phyloP scores from a whole-genome alignment of 2,797 vertebrate species.

The Remorina albescens region DNA sequence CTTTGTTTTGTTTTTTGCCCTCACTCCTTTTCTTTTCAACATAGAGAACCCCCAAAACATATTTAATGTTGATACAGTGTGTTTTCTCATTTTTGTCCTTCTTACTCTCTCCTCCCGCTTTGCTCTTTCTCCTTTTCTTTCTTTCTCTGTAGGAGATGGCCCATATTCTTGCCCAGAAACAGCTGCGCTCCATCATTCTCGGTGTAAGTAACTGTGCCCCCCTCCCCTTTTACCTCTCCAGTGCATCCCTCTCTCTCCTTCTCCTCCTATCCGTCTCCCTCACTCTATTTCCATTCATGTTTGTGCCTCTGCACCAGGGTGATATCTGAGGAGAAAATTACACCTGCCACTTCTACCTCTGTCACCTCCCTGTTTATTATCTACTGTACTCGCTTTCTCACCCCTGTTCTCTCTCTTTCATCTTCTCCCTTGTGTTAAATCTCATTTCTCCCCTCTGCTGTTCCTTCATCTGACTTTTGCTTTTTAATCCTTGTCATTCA shows the following conservation, averaged over 20 bases:
- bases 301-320: slow-evolving; percentile 34
- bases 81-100: slow-evolving; percentile 27
- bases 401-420: slow-evolving; percentile 48
- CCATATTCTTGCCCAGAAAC: slow-evolving; percentile 97
- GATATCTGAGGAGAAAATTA: slow-evolving; percentile 49
- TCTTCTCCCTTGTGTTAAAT: slow-evolving; percentile 30
- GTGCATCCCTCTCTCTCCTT: neutral
- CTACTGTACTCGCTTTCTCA: slow-evolving; percentile 42
- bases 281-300: slow-evolving; percentile 25
- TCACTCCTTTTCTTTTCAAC: slow-evolving; percentile 45
- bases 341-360: slow-evolving; percentile 40
- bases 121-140: slow-evolving; percentile 31
- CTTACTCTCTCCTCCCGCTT: slow-evolving; percentile 24
- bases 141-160: slow-evolving; percentile 92
- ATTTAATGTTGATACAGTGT: slow-evolving; percentile 13
- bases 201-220: slow-evolving; percentile 86
- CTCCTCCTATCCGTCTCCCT: slow-evolving; percentile 13
- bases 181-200: slow-evolving; percentile 96
- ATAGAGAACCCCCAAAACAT: slow-evolving; percentile 19
- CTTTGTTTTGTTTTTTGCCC: slow-evolving; percentile 38
- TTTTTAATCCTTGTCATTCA: slow-evolving; percentile 48
- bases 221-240: slow-evolving; percentile 17
- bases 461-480: slow-evolving; percentile 29
- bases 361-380: slow-evolving; percentile 48
- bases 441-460: slow-evolving; percentile 30